Percentiles rank a stretch among this genome's conserved stretches.
Conservation (phyloP, 2,888 invertebrate genomes). For the Aethes cnicana region DNA sequence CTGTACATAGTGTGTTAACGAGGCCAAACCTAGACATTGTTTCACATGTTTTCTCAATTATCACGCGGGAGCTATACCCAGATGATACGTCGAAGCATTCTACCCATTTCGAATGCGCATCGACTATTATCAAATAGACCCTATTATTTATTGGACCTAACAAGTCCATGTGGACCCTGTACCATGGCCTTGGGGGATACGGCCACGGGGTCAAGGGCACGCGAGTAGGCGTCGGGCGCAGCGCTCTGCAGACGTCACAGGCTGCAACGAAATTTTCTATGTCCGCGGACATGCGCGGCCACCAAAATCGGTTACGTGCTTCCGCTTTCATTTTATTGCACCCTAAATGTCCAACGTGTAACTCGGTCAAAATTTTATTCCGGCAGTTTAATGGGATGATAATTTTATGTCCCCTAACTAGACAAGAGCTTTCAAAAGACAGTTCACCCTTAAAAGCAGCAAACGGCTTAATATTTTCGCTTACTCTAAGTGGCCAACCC, state of each 20-base stretch:
- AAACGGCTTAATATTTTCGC: conserved; percentile 25
- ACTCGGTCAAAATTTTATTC: not conserved
- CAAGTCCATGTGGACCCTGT: conserved; percentile 31
- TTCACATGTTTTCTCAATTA: conserved; percentile 17
- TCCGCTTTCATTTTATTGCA: conserved; percentile 19
- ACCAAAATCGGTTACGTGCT: conserved; percentile 26
- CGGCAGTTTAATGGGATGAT: conserved; percentile 12
- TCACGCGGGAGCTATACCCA: not conserved
- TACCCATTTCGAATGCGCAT: conserved; percentile 35
- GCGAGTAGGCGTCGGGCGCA: conserved; percentile 31
- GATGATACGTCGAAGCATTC: conserved; percentile 23
- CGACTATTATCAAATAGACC: conserved; percentile 33
- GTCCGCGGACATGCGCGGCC: conserved; percentile 27
- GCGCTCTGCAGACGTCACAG: conserved; percentile 24
- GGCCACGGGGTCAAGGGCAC: conserved; percentile 29
- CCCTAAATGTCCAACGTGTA: conserved; percentile 17
- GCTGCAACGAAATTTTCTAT: conserved; percentile 18
- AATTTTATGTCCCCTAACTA: conserved; percentile 34
- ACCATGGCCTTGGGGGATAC: conserved; percentile 22
- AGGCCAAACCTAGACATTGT: conserved; percentile 21
- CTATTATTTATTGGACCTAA: conserved; percentile 30
- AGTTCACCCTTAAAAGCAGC: conserved; percentile 23
- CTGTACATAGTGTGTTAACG: conserved; percentile 10
- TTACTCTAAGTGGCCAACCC: conserved; percentile 31
- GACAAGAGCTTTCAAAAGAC: conserved; percentile 23